A percentile compares a stretch with the other conserved stretches of the same genome.
These are phyloP conservation scores for Pocota personata DNA, from an alignment of 2,888 invertebrate genomes.

Conservation along the genomic window DNA sequence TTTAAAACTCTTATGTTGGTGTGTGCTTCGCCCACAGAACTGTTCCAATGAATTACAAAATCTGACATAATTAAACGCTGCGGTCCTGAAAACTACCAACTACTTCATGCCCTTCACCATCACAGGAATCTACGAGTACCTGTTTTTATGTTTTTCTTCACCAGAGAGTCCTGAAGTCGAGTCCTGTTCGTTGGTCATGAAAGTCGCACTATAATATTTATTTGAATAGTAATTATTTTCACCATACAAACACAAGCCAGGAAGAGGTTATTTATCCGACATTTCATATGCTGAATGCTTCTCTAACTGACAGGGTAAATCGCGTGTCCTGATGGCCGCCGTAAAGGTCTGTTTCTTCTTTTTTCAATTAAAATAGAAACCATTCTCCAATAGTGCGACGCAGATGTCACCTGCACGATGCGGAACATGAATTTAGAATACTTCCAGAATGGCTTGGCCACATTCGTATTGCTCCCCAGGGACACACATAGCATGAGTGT, in stretches of 20 bases:
- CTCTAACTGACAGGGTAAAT: neutral
- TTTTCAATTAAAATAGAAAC: constrained; percentile 58
- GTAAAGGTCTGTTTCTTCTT: neutral
- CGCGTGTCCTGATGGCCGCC: constrained; percentile 15
- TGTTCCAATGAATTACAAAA: constrained; percentile 22
- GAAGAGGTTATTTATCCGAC: neutral
- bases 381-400: neutral
- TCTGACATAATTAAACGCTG: constrained; percentile 44
- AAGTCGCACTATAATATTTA: constrained; percentile 30
- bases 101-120: neutral
- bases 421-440: constrained; percentile 18
- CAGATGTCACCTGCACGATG: constrained; percentile 9
- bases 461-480: constrained; percentile 6
- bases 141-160: neutral
- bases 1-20: neutral
- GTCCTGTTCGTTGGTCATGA: neutral
- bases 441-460: constrained; percentile 17
- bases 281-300: neutral
- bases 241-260: neutral
- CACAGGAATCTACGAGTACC: neutral
- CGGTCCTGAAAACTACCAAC: constrained; percentile 8
- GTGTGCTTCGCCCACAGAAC: neutral
- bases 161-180: neutral
- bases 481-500: neutral
- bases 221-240: constrained; percentile 33